Conservation (phyloP, 2,113 vertebrate species). For the Cryptoleucopteryx plumbea region DNA sequence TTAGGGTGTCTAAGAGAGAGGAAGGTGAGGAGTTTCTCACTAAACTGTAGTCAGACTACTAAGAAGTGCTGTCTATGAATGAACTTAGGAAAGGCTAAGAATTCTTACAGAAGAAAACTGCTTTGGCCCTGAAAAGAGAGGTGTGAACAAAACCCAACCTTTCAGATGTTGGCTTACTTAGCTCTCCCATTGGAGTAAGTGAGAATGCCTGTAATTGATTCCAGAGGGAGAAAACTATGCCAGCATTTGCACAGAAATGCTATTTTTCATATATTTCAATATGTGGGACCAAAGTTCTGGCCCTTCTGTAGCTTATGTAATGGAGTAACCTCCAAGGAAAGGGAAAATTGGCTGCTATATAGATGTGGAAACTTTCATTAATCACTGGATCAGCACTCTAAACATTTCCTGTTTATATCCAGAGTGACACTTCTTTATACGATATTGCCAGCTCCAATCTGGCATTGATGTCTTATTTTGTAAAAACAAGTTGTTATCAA, state of each 20-base stretch:
- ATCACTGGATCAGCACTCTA: conserved; percentile 54
- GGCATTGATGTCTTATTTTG: neutral
- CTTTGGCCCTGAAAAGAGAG: neutral
- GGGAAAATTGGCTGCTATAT: conserved; percentile 35
- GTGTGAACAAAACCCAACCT: neutral
- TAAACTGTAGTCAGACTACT: neutral
- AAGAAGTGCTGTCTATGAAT: neutral
- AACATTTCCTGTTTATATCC: conserved; percentile 67
- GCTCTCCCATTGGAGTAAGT: neutral
- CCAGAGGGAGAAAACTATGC: neutral
- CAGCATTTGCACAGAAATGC: neutral
- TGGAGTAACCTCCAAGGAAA: conserved; percentile 31
- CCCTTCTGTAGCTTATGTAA: conserved; percentile 26
- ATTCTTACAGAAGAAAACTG: neutral
- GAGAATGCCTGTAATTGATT: neutral
- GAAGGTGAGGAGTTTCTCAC: neutral
- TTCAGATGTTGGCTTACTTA: neutral
- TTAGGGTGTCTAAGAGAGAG: neutral
- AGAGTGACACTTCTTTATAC: conserved; percentile 47
- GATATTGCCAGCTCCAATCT: conserved; percentile 42
- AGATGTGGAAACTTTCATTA: conserved; percentile 41
- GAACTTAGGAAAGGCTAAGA: neutral
- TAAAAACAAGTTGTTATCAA: conserved; percentile 55
- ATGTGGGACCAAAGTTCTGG: neutral
- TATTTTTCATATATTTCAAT: neutral